Percentiles rank a stretch among this genome's conserved stretches.
These are phyloP conservation scores for Oryzias woworae DNA, from an alignment of 2,113 vertebrate genomes.

Conservation along the genomic window DNA sequence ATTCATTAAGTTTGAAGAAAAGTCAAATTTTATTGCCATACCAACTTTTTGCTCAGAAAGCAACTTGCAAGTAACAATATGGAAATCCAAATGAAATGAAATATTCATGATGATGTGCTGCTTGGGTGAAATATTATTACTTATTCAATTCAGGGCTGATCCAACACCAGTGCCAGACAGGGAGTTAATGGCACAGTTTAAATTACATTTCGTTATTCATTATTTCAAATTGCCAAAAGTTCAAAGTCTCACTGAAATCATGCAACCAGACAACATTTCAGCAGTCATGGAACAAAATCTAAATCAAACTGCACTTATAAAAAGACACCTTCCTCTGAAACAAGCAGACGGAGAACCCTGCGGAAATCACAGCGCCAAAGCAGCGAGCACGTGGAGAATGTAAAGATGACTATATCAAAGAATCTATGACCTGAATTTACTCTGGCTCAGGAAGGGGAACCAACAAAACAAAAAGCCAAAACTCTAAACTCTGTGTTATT, in stretches of 20 bases:
- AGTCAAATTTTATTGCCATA: neutral
- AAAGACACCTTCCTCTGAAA: conserved; percentile 10
- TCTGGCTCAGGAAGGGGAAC: neutral
- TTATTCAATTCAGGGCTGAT: conserved; percentile 23
- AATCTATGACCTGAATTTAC: conserved; percentile 30
- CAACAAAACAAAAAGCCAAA: conserved; percentile 26
- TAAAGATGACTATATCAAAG: conserved; percentile 25
- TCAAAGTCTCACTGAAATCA: conserved; percentile 9
- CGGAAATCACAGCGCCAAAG: neutral
- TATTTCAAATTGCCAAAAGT: conserved; percentile 5
- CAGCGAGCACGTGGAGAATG: conserved; percentile 20
- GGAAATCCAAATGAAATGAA: neutral
- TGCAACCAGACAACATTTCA: neutral
- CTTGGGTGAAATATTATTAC: conserved; percentile 24
- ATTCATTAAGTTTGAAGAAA: neutral
- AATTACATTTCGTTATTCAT: conserved; percentile 27
- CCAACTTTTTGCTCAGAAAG: neutral
- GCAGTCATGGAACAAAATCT: neutral
- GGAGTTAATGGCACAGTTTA: conserved; percentile 24
- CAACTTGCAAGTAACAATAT: neutral
- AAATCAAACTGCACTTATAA: neutral
- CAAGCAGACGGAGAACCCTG: neutral
- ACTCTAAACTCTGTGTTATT: conserved; percentile 29
- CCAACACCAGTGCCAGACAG: conserved; percentile 6
- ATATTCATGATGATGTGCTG: conserved; percentile 16